Conservation (phyloP, 2,113 vertebrate genomes). For the Zingel zingel region DNA sequence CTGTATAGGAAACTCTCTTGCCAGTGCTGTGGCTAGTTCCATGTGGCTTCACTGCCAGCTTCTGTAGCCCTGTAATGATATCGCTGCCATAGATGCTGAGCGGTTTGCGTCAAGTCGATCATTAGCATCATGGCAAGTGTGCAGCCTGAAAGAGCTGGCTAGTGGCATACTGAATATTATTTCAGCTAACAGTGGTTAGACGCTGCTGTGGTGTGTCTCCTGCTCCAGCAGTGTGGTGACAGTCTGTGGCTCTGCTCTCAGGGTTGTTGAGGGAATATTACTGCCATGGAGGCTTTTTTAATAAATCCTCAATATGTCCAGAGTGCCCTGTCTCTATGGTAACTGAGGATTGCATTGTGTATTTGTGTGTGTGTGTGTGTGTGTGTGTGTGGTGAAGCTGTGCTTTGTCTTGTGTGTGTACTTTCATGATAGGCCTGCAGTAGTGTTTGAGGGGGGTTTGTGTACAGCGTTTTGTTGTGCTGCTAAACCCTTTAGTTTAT, state of each 20-base stretch:
- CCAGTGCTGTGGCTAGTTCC: constrained; percentile 8
- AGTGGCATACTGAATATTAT: not conserved
- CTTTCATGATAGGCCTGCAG: constrained; percentile 34
- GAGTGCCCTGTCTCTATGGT: constrained; percentile 83
- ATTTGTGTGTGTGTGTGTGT: constrained; percentile 21
- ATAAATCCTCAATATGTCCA: constrained; percentile 79
- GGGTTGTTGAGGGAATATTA: constrained; percentile 62
- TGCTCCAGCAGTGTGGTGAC: constrained; percentile 54
- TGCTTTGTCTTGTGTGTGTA: constrained; percentile 59
- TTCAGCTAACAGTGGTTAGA: constrained; percentile 20
- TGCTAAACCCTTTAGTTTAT: not conserved
- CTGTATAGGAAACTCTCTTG: constrained; percentile 23
- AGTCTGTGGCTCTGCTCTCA: constrained; percentile 59
- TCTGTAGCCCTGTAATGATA: constrained; percentile 24
- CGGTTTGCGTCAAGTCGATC: constrained; percentile 10
- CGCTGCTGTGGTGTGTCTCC: constrained; percentile 23
- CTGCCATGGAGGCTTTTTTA: constrained; percentile 74
- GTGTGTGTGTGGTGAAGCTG: constrained; percentile 11
- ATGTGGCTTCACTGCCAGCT: not conserved
- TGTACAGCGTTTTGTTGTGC: not conserved
- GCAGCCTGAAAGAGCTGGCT: not conserved
- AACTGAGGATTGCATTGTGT: constrained; percentile 70
- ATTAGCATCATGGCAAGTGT: constrained; percentile 41
- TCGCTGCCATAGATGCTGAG: constrained; percentile 18
- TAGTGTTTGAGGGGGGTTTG: constrained; percentile 4